These are phyloP conservation scores for Spheniscus mendiculus DNA, from an alignment of 2,113 vertebrate species.

Conservation along the genomic window DNA sequence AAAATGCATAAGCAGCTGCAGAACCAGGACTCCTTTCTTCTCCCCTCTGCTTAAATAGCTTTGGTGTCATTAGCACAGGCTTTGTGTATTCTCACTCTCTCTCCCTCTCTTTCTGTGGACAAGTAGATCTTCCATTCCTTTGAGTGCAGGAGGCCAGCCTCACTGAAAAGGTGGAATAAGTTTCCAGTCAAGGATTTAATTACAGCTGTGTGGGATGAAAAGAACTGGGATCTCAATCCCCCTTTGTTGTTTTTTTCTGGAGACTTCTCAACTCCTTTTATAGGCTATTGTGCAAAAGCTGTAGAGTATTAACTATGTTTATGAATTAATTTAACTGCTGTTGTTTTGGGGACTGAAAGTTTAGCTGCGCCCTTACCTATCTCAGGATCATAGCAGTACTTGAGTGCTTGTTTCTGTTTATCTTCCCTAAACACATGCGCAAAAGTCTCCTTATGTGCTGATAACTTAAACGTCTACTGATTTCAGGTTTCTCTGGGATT, in stretches of 20 bases:
- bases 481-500: background rate
- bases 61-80: background rate
- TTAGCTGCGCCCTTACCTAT: background rate
- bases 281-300: background rate
- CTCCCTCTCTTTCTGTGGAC: background rate
- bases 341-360: background rate
- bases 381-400: background rate
- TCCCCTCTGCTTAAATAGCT: background rate
- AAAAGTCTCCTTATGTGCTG: background rate
- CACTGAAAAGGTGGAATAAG: background rate
- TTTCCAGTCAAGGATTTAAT: conserved; percentile 1
- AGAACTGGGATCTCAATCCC: background rate
- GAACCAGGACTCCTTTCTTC: background rate
- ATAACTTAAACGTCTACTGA: background rate
- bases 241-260: background rate
- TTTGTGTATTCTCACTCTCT: background rate
- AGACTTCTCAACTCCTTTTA: background rate
- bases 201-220: background rate
- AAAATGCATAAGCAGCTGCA: background rate
- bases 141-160: background rate
- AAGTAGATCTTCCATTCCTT: background rate
- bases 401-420: background rate
- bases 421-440: background rate
- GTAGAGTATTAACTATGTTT: background rate
- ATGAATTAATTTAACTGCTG: background rate